phyloP scores from a whole-genome alignment of 1,140 invertebrate species.

The Asbolus verrucosus region DNA sequence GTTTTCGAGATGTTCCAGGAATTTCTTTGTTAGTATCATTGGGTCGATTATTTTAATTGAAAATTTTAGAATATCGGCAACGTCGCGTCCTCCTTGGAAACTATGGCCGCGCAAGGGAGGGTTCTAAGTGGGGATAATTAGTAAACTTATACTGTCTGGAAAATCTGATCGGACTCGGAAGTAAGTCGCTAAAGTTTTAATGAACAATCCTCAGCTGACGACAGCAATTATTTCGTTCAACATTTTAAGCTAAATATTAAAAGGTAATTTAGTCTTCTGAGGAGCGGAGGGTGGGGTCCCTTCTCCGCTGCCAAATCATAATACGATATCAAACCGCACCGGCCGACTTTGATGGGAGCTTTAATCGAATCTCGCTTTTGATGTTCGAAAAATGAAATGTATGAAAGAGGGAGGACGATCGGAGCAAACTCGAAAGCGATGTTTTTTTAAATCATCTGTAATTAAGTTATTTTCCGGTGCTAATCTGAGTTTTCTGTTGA shows the following conservation, averaged over 20 bases:
- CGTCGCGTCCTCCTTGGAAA: too few species aligned
- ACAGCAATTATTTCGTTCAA: not conserved
- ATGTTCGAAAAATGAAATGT: slow-evolving; percentile 14
- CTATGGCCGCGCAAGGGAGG: not conserved
- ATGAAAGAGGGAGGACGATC: not conserved
- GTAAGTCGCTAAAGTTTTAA: not conserved
- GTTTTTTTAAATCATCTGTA: not conserved
- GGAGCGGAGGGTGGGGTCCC: not conserved
- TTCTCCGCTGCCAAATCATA: not conserved
- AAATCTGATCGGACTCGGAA: too few species aligned
- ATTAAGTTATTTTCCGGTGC: not conserved
- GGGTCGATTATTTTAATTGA: not conserved
- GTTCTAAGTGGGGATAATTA: too few species aligned
- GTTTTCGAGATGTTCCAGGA: slow-evolving; percentile 17
- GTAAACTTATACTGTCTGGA: too few species aligned
- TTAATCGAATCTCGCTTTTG: slow-evolving; percentile 18
- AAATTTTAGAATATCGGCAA: too few species aligned
- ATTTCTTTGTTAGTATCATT: slow-evolving; percentile 4
- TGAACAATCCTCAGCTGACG: too few species aligned
- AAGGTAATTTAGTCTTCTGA: not conserved
- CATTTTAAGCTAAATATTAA: too few species aligned
- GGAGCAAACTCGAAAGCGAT: not conserved
- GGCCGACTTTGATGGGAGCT: slow-evolving; percentile 7
- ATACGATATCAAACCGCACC: slow-evolving; percentile 3
- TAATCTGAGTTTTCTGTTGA: too few species aligned